Evolutionary conservation across 2,113 vertebrate species (phyloP), one percentile per base, ranked within the genome.

Genomic region (Helogale parvula): DNA sequence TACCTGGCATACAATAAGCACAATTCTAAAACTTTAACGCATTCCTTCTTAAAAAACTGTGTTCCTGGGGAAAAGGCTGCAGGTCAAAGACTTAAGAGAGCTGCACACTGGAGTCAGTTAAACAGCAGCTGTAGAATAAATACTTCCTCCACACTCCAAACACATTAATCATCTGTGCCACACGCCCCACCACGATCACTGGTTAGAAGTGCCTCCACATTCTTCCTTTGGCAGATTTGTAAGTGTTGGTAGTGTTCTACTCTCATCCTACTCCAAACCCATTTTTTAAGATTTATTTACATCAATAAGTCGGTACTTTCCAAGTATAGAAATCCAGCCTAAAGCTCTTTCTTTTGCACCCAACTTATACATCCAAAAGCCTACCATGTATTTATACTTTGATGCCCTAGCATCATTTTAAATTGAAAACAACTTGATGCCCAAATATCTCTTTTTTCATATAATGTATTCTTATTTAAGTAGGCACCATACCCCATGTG

Each of bases 311-410:
- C 19, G 19, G 14, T 50, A 41, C 5, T 68, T 35, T 5, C 50
- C 71, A 92, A 69, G 25, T 85, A 27, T 85, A 84, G 23, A 96
- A 85, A 80, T 41, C n/a, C 81, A 90, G 68, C 33, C 89, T 69
- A 79, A 41, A 80, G 19, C 9, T 88, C 63, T 71, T 89, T 66
- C 57, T 60, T 88, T 91, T 90, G 35, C 29, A 76, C 16, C n/a
- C 92, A 17, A 90, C 6, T 66, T 45, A 16, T 10, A 68, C 29
- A 76, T 88, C 50, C 47, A 72, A 87, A 93, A 63, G 85, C 15
- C 79, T 77, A 69, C 79, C 15, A 10, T 65, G n/a, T 57, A 31
- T 57, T 54, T 57, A 38, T 27, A 93, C 3, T 35, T 38, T 29
- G 81, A 65, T 38, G 4, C 25, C 35, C 47, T 19, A 29, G 57